Percentiles rank a stretch among this genome's conserved stretches.
phyloP scores from a whole-genome alignment of 2,888 invertebrate genomes.

The Thecocarcelia acutangulata region DNA sequence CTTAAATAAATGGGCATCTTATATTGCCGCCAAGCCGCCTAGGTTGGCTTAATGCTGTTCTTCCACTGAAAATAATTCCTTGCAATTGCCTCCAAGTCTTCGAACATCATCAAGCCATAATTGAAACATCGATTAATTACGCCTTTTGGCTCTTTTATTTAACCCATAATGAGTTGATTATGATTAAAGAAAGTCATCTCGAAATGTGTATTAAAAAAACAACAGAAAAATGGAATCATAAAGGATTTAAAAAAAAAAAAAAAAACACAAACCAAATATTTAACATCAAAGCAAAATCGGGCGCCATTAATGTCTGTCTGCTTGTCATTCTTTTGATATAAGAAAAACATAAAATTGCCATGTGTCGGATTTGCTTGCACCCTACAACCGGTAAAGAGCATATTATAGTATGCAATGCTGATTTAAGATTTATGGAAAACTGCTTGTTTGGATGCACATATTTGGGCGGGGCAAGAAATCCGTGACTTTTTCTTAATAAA shows the following conservation, averaged over 20 bases:
- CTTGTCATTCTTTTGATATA: conserved; percentile 49
- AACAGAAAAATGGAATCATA: conserved; percentile 68
- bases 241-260: conserved; percentile 74
- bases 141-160: conserved; percentile 76
- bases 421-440: too few species aligned
- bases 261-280: conserved; percentile 10
- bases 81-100: neutral
- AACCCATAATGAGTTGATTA: conserved; percentile 65
- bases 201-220: conserved; percentile 63
- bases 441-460: too few species aligned
- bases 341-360: conserved; percentile 28
- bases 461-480: too few species aligned
- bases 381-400: neutral
- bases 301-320: conserved; percentile 63
- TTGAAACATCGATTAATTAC: conserved; percentile 77
- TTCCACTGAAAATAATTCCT: neutral
- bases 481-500: too few species aligned
- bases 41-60: neutral
- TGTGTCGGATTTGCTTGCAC: neutral
- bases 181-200: conserved; percentile 63
- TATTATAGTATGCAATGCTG: too few species aligned
- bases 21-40: neutral
- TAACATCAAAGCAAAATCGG: conserved; percentile 75
- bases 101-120: conserved; percentile 48
- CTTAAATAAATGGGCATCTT: conserved; percentile 25